These are phyloP conservation scores for Platyrinchus mystaceus DNA, from an alignment of 2,797 vertebrate genomes.

Conservation along the genomic window DNA sequence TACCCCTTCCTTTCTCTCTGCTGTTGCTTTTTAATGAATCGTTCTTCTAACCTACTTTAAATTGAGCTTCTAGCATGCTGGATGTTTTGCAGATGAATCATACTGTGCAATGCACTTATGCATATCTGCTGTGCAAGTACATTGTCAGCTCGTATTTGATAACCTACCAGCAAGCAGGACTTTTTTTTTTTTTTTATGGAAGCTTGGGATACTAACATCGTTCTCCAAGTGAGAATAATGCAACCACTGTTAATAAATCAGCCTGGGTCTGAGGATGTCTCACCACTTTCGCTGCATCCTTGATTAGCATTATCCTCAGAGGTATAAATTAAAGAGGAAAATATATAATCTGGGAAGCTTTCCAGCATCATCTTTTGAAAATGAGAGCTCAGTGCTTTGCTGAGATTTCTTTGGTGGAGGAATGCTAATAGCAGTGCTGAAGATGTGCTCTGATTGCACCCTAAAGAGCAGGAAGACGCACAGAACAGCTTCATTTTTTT, in stretches of 20 bases:
- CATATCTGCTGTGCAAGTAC: constrained; percentile 50
- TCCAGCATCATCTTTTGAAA: constrained; percentile 53
- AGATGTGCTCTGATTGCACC: constrained; percentile 23
- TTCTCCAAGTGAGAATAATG: constrained; percentile 15
- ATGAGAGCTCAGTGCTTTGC: constrained; percentile 21
- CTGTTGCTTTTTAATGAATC: constrained; percentile 33
- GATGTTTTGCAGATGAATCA: constrained; percentile 57
- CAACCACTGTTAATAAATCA: constrained; percentile 42
- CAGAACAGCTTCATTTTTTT: not conserved
- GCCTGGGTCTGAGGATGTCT: not conserved
- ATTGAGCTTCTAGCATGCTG: not conserved
- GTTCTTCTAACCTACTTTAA: constrained; percentile 50
- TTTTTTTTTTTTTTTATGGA: not conserved
- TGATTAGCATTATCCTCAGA: constrained; percentile 53
- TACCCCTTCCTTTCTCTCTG: rapidly evolving
- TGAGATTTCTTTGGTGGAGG: constrained; percentile 17
- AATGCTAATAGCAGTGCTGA: constrained; percentile 6
- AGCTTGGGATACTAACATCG: not conserved
- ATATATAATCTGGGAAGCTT: constrained; percentile 56
- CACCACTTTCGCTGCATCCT: not conserved
- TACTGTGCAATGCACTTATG: constrained; percentile 23
- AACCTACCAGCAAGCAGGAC: not conserved
- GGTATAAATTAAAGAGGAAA: constrained; percentile 61
- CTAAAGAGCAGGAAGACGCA: not conserved
- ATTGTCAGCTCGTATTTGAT: constrained; percentile 41